Conservation (phyloP, 2,797 vertebrate species). For the Sebastes oblongus region DNA sequence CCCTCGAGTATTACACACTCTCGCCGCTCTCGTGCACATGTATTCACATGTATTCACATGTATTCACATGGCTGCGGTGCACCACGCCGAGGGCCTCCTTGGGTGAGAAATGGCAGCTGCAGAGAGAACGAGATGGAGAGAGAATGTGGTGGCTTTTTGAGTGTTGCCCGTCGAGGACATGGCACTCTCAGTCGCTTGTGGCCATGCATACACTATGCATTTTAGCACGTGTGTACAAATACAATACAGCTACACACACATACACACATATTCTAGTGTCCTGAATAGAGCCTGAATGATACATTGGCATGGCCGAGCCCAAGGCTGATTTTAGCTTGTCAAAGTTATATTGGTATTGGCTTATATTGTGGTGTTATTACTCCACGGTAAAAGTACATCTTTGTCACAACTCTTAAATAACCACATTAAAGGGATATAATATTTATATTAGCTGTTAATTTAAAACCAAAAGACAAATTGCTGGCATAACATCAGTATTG, state of each 20-base stretch:
- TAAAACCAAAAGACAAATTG: background rate
- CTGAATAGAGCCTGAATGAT: background rate
- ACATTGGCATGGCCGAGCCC: background rate
- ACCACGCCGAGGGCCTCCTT: slow-evolving; percentile 14
- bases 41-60: background rate
- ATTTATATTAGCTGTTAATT: background rate
- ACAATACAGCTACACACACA: background rate
- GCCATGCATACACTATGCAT: background rate
- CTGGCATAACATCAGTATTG: background rate
- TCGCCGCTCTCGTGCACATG: background rate
- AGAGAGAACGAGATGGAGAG: slow-evolving; percentile 1
- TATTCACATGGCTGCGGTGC: background rate
- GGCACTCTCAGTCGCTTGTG: background rate
- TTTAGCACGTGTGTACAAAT: background rate
- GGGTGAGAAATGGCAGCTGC: slow-evolving; percentile 24
- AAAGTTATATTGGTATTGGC: background rate
- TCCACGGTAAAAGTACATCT: background rate
- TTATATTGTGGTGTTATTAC: background rate
- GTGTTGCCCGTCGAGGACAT: background rate
- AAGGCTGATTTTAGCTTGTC: background rate
- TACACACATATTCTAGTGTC: background rate
- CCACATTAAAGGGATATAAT: background rate
- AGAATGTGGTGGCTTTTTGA: background rate
- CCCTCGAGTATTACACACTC: slow-evolving; percentile 1
- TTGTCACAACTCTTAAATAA: background rate